These are phyloP conservation scores for Prionailurus bengalensis DNA, from an alignment of 2,113 vertebrate species.

Conservation along the genomic window DNA sequence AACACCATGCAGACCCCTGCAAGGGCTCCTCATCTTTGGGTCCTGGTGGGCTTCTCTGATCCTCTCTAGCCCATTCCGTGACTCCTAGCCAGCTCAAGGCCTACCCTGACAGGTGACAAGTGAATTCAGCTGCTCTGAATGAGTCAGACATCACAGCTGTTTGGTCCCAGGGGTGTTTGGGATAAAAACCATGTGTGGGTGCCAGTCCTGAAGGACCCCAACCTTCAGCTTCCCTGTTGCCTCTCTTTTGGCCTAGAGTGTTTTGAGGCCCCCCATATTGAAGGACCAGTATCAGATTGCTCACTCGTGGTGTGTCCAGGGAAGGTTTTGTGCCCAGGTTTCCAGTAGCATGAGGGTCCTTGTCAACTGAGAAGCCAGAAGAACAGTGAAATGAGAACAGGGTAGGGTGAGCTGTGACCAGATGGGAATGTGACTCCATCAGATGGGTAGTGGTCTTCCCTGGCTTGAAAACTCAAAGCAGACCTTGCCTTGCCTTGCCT, in stretches of 20 bases:
- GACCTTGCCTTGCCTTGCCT: neutral
- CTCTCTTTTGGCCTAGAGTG: neutral
- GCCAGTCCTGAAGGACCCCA: neutral
- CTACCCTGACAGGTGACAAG: accelerated
- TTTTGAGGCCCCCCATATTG: neutral
- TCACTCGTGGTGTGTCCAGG: neutral
- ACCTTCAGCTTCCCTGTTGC: neutral
- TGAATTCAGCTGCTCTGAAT: neutral
- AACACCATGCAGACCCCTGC: neutral
- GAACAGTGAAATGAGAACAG: neutral
- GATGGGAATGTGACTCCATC: neutral
- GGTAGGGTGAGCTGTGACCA: neutral
- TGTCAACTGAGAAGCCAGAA: neutral
- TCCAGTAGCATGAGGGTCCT: neutral
- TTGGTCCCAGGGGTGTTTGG: neutral
- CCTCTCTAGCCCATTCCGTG: neutral
- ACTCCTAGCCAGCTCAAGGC: neutral
- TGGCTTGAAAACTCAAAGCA: neutral
- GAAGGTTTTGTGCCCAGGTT: neutral
- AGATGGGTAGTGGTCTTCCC: neutral
- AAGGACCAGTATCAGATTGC: neutral
- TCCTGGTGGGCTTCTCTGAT: neutral
- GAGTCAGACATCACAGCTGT: neutral
- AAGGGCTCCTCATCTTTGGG: neutral
- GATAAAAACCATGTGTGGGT: neutral